phyloP scores from a whole-genome alignment of 2,797 vertebrate genomes.

The Chanos chanos region DNA sequence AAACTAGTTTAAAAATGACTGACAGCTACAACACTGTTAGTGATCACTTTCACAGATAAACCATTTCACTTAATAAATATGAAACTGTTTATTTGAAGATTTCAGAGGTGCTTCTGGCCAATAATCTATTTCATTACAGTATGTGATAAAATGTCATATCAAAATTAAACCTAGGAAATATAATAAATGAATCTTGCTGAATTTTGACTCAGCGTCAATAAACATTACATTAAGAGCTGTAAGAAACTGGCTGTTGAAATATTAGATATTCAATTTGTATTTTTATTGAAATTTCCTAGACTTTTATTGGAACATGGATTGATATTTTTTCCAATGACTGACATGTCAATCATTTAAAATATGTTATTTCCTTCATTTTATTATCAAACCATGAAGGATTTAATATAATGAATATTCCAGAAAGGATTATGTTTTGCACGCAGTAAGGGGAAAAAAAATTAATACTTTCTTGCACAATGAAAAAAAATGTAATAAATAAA shows the following conservation, averaged over 20 bases:
- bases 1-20: no score
- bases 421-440: no score
- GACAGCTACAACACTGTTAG: no score
- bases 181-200: constrained; percentile 38
- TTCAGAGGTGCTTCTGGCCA: constrained; percentile 26
- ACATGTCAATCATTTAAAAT: constrained; percentile 59
- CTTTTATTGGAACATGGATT: constrained; percentile 60
- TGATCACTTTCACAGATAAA: no score
- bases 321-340: constrained; percentile 40
- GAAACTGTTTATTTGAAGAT: constrained; percentile 26
- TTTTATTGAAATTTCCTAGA: constrained; percentile 63
- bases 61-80: no score
- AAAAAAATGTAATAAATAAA: no score
- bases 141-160: constrained; percentile 33
- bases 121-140: constrained; percentile 42
- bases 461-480: no score
- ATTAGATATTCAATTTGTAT: constrained; percentile 66
- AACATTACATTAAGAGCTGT: constrained; percentile 20
- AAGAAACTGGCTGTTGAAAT: constrained; percentile 37
- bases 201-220: constrained; percentile 48
- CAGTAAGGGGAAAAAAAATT: no score
- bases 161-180: constrained; percentile 45
- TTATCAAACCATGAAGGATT: background rate
- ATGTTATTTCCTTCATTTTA: constrained; percentile 28
- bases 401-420: background rate